Base-by-base conservation (phyloP, 2,888 invertebrate species). In the Trissolcus japonicus region DNA sequence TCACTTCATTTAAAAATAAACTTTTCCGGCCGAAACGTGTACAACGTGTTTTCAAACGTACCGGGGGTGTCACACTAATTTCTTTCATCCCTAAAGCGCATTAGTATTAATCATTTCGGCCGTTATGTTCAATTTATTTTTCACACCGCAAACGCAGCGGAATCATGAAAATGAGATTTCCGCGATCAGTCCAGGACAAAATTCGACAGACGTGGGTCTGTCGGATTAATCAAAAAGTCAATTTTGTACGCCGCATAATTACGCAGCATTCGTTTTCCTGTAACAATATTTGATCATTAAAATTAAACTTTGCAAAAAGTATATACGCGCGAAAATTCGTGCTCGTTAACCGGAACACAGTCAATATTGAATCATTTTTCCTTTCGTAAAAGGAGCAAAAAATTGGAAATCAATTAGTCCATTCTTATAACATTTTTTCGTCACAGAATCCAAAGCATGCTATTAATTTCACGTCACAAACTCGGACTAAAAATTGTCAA, bases 251-350 rank as follows among this genome's bases (percentile, higher is more conserved):
- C 19, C 25, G 6, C 54, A 62, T 62, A 62, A 69, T 62, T 69
- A 61, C 56, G 16, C 21, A n/a, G 19, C 16, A 17, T 29, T 40
- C 16, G 0, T 29, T 29, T 29, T 29, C 14, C 46, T 56, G 56
- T 59, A 50, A 62, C 19, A 56, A 56, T 69, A 63, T 71, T 57
- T 53, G 53, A 57, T 25, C 25, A 54, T 72, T 51, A 29, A 29
- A 29, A 29, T 29, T 29, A 29, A 29, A 29, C 29, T 6, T 29
- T 29, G 29, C 29, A 29, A 29, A 29, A 29, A 29, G n/a, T n/a
- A n/a, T 29, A 29, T 4, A 1, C 29, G 29, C 29, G 6, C 2
- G 7, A 29, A 6, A 29, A 7, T 29, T 29, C 6, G 7, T 46
- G 43, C 14, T 9, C 9, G 43, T 46, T 46, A 29, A 29, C 29